phyloP scores from a whole-genome alignment of 2,113 vertebrate genomes.

The Sinocyclocheilus grahami region DNA sequence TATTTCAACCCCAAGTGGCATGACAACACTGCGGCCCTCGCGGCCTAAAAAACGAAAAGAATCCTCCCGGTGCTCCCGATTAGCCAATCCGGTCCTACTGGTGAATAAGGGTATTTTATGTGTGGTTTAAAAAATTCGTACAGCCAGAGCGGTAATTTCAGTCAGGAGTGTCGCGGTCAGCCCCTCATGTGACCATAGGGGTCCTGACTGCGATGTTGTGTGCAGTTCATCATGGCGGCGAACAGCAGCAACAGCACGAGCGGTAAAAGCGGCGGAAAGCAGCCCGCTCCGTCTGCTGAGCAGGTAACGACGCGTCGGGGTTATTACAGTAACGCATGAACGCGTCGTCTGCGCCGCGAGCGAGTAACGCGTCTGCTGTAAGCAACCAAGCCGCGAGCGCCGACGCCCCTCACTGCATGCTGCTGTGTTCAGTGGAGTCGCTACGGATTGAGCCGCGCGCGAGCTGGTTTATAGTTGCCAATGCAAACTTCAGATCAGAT shows the following conservation, averaged over 20 bases:
- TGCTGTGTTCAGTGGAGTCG: not conserved
- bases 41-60: too few relatives aligned
- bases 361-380: not conserved
- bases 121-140: not conserved
- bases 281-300: slow-evolving; percentile 71
- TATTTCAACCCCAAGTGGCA: too few relatives aligned
- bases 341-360: not conserved
- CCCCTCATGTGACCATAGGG: slow-evolving; percentile 20
- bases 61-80: too few relatives aligned
- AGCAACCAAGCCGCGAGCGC: not conserved
- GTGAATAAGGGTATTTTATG: not conserved
- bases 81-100: too few relatives aligned
- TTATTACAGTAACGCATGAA: rapidly evolving
- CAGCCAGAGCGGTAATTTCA: not conserved
- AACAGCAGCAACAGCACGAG: slow-evolving; percentile 75
- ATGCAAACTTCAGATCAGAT: not conserved
- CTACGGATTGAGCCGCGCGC: not conserved
- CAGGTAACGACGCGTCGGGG: slow-evolving; percentile 61
- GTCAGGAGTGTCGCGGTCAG: slow-evolving; percentile 49
- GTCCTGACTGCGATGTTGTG: slow-evolving; percentile 46
- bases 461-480: not conserved
- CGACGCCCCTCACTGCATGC: not conserved
- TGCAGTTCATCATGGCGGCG: slow-evolving; percentile 78
- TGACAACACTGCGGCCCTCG: too few relatives aligned
- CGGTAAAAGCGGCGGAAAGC: slow-evolving; percentile 71